Conservation (phyloP, 2,797 vertebrate genomes). For the Neosilurus mollespiculum region DNA sequence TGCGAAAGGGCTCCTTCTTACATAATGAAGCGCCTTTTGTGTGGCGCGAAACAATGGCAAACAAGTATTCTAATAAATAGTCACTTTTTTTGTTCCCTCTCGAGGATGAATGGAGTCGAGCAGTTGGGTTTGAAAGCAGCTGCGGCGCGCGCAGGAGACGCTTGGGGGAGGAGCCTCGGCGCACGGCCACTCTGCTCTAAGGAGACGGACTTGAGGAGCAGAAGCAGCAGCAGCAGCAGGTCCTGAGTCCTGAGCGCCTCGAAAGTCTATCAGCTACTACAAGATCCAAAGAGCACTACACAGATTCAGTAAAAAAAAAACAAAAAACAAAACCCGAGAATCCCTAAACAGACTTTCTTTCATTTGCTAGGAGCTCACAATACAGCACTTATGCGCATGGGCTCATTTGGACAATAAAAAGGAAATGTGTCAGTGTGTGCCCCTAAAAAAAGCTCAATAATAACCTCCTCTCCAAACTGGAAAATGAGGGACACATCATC, state of each 20-base stretch:
- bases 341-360: conserved; percentile 30
- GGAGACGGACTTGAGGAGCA: conserved; percentile 72
- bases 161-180: conserved; percentile 84
- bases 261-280: conserved; percentile 20
- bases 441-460: conserved; percentile 13
- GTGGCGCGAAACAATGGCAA: conserved; percentile 94
- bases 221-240: conserved; percentile 33
- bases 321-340: not conserved
- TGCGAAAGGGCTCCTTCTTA: conserved; percentile 81
- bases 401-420: conserved; percentile 24
- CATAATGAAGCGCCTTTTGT: conserved; percentile 98
- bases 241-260: conserved; percentile 53
- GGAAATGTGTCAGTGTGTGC: not conserved
- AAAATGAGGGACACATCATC: conserved; percentile 17
- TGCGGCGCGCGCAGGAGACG: conserved; percentile 71
- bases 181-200: conserved; percentile 68
- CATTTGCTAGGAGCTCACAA: conserved; percentile 25
- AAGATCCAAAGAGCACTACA: conserved; percentile 3
- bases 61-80: conserved; percentile 99
- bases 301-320: conserved; percentile 19
- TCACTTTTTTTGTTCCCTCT: conserved; percentile 88
- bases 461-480: conserved; percentile 9
- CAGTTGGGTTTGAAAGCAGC: conserved; percentile 92
- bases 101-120: conserved; percentile 92
- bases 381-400: conserved; percentile 3